Base-by-base conservation (phyloP, 2,888 invertebrate genomes). In the Unio pictorum region DNA sequence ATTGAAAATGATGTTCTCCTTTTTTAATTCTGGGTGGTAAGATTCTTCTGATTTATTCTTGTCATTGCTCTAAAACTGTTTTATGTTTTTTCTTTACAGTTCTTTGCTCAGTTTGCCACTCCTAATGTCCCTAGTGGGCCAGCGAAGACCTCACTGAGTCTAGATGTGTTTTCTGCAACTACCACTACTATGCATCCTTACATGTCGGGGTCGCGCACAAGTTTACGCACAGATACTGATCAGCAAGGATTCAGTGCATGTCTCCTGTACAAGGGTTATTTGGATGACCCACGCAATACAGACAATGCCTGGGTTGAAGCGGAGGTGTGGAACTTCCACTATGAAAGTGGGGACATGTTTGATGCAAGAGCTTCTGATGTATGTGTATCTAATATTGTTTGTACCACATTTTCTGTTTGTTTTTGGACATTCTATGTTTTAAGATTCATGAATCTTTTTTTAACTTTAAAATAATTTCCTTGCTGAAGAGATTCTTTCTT, bases 211-310 rank as follows among this genome's bases (percentile, higher is more conserved):
- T 81, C 81, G 4, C 56, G 68, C n/a, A 71, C 75, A 1, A 79
- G 78, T 67, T 66, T 78, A 0, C 68, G 71, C n/a, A 71, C 74
- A 2, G 80, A 82, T 20, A 45, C 66, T 8, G 82, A 82, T 66
- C 72, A 73, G 11, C 67, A 72, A 28, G 81, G 83, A 55, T 82
- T 79, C 70, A 80, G 80, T 66, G 83, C 85, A 23, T 78, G 84
- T 64, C 74, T 86, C 71, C 65, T 88, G 45, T 87, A 87, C 73
- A 79, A 82, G 56, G 89, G 89, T 6, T 90, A 89, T 73, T 82
- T 89, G 62, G 90, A 90, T 73, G 89, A 89, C 76, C 86, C 86
- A 0, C 70, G 81, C 26, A 90, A 89, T 72, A 90, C 90, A 0
- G 86, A 86, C 79, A 86, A 86, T 70, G 84, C 85, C 57, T 86